Base-by-base conservation (phyloP, 2,888 invertebrate species). In the Tinea trinotella region DNA sequence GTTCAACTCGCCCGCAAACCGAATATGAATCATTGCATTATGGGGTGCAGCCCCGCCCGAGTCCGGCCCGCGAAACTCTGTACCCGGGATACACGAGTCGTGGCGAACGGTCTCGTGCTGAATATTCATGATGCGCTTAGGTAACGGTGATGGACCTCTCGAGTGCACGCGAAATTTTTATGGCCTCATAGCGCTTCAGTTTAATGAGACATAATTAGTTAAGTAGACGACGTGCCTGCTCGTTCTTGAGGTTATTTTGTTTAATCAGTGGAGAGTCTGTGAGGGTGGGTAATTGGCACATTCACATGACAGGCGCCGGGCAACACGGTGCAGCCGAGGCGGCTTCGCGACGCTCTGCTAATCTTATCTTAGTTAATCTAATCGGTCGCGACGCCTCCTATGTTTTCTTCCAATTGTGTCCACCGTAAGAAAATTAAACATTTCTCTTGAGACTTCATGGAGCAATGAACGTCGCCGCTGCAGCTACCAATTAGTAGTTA, bases 1-100 rank as follows among this genome's bases (percentile, higher is more conserved):
- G 85, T 84, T 84, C 84, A 85, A 85, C 84, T 85, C 83, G 83
- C 77, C 79, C 82, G 83, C 83, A 83, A 83, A 80, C 83, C 82
- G 81, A 81, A 83, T 81, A 81, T 83, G 84, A 85, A 85, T 84
- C 83, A 84, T 84, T 83, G 84, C 83, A 83, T 82, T 85, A 82
- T n/a, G n/a, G 84, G 83, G 83, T 84, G 83, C 83, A 83, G 83
- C 81, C 78, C 81, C 79, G 78, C 76, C 80, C 76, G 76, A 74
- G 75, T 75, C 74, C 76, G 67, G 71, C 67, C 74, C 67, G 74
- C 68, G 65, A 76, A 75, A 71, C 74, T 70, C 64, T 67, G 60
- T 60, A 61, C 22, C 44, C 24, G 24, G 50, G 50, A 19, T 24
- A 24, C 50, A 6, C 4, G 50, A 22, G 9, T 22, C 48, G 46